Conservation (phyloP, 1,140 invertebrate genomes). For the Mactra quadrangularis region DNA sequence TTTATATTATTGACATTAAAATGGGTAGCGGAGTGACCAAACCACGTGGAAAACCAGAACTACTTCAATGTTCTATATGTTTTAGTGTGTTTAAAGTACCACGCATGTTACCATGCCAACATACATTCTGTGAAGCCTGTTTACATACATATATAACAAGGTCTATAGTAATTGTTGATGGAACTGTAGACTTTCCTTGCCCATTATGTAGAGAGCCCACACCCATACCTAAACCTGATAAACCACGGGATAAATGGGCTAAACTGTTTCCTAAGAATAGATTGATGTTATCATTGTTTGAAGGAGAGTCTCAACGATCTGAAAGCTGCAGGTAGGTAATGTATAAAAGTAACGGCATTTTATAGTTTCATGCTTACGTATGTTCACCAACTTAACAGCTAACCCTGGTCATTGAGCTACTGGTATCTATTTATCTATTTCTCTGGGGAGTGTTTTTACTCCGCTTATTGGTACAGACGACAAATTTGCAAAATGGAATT, state of each 20-base stretch:
- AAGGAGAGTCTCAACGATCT: slow-evolving; percentile 33
- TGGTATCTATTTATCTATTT: too few species aligned
- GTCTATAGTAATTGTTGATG: neutral
- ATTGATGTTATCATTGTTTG: slow-evolving; percentile 46
- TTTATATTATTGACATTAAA: neutral
- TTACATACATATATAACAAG: slow-evolving; percentile 42
- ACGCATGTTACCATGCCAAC: slow-evolving; percentile 47
- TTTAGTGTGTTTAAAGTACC: slow-evolving; percentile 39
- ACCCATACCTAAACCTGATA: slow-evolving; percentile 16
- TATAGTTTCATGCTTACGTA: too few species aligned
- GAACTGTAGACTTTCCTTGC: slow-evolving; percentile 33
- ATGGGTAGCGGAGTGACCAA: slow-evolving; percentile 12
- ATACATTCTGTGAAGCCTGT: slow-evolving; percentile 52
- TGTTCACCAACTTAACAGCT: too few species aligned
- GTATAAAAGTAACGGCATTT: too few species aligned
- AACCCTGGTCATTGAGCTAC: too few species aligned
- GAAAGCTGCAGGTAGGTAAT: slow-evolving; percentile 53
- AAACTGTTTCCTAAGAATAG: slow-evolving; percentile 54
- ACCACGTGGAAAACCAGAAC: slow-evolving; percentile 5
- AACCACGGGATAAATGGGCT: slow-evolving; percentile 44
- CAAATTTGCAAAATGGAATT: too few species aligned
- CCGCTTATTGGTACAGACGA: too few species aligned
- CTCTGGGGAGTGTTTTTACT: too few species aligned
- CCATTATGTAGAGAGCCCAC: slow-evolving; percentile 34
- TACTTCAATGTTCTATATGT: slow-evolving; percentile 46